Evolutionary conservation across 2,113 vertebrate genomes (phyloP).

Genomic region (Oryzias celebensis): DNA sequence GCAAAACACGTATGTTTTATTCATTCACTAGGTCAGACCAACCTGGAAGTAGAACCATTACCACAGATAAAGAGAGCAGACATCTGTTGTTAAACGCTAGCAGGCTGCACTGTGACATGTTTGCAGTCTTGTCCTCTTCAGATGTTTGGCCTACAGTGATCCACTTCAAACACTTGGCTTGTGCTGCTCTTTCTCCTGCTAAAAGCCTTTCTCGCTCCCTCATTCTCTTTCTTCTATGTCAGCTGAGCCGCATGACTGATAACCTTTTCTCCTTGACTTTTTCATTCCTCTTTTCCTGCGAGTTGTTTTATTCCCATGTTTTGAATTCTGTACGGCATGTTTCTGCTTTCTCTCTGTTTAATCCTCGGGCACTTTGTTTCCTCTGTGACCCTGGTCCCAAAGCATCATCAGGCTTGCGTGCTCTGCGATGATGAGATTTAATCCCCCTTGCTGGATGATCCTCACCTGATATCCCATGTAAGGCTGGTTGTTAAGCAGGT

Average conservation of each 20-base stretch:
- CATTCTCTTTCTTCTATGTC: conserved; percentile 40
- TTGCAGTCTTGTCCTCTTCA: conserved; percentile 91
- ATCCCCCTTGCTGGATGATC: conserved; percentile 67
- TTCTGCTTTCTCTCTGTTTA: conserved; percentile 17
- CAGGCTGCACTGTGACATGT: conserved; percentile 88
- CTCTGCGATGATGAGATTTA: conserved; percentile 64
- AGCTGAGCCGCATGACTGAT: conserved; percentile 80
- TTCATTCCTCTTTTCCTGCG: conserved; percentile 58
- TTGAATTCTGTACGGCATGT: conserved; percentile 14
- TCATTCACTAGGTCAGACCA: conserved; percentile 89
- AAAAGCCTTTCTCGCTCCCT: conserved; percentile 67
- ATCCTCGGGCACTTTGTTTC: neutral
- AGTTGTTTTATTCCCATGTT: conserved; percentile 26
- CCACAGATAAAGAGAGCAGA: conserved; percentile 87
- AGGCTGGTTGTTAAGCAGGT: conserved; percentile 65
- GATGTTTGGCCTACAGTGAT: conserved; percentile 86
- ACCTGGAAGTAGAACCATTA: conserved; percentile 90
- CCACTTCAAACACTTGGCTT: conserved; percentile 89
- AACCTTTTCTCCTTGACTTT: conserved; percentile 82
- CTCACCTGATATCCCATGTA: conserved; percentile 64
- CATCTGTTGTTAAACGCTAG: conserved; percentile 94
- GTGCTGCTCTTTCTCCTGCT: conserved; percentile 47
- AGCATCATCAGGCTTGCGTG: conserved; percentile 49
- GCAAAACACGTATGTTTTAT: conserved; percentile 67
- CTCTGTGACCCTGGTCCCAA: conserved; percentile 25